Base-by-base conservation (phyloP, 2,797 vertebrate species). In the Scolopax bukidnonensis region DNA sequence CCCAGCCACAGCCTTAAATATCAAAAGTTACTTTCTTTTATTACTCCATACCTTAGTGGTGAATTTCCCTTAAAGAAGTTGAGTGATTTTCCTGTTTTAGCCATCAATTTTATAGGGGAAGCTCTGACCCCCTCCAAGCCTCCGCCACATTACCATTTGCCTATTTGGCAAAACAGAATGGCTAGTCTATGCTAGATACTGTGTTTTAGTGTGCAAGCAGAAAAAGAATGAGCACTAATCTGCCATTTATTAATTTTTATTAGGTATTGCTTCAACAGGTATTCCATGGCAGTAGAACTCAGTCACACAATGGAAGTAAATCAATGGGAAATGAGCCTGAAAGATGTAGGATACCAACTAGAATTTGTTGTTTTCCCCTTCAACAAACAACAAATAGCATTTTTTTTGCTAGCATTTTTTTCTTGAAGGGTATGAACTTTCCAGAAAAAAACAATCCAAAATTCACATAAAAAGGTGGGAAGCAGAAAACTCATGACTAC, bases 21-120 rank as follows among this genome's bases (percentile, higher is more conserved):
- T 32, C 20, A 47, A 48, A 57, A 86, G 5, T 19, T 8, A 11
- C n/a, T 77, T 67, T 71, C 18, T 61, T 87, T 86, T 48, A 53
- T 69, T 33, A 2, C 12, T 4, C 3, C 0, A 20, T 36, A 36
- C 18, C 9, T 32, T 36, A n/a, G 4, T 40, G 27, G 18, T 17
- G 11, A 64, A 23, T 75, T 88, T 81, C 16, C n/a, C 16, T 36
- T 87, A 27, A n/a, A 79, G 30, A 65, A 60, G 16, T 21, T 1
- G 1, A 38, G 12, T 53, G 4, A 41, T 71, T 90, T 86, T 87
- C 33, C 21, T 57, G 3, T 13, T 86, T 28, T 36, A 28, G 5
- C 18, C 18, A 40, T 18, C 9, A 68, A 1, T 69, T 84, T 87
- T 65, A 8, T 14, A 12, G 15, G 19, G 7, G 17, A 77, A 9